These are phyloP conservation scores for Agrochola litura DNA, from an alignment of 2,888 invertebrate genomes.

Conservation along the genomic window DNA sequence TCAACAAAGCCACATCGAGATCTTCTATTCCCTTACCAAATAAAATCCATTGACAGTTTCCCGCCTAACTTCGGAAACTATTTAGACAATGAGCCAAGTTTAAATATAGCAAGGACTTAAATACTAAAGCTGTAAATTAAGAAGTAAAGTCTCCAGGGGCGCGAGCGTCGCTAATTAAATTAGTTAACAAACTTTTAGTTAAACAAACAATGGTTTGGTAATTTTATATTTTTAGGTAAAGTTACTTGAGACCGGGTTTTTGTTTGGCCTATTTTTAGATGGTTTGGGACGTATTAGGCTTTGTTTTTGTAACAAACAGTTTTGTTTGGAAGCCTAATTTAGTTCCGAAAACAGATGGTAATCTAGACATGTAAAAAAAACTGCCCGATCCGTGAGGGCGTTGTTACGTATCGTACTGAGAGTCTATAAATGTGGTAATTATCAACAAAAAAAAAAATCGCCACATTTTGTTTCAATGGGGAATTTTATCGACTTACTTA, in stretches of 20 bases:
- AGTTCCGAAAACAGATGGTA: too few relatives aligned
- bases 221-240: constrained; percentile 42
- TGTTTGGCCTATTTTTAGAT: constrained; percentile 18
- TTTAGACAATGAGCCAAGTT: constrained; percentile 28
- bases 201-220: constrained; percentile 42
- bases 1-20: not conserved
- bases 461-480: too few relatives aligned
- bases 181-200: constrained; percentile 50
- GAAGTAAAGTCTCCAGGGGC: constrained; percentile 35
- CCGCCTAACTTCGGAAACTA: constrained; percentile 27
- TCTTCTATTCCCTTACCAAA: not conserved
- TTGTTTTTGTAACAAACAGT: constrained; percentile 10
- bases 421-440: too few relatives aligned
- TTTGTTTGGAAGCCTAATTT: not conserved
- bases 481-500: too few relatives aligned
- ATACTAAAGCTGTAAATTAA: constrained; percentile 46
- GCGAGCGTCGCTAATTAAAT: constrained; percentile 50
- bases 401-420: too few relatives aligned
- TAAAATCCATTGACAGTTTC: constrained; percentile 24
- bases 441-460: too few relatives aligned
- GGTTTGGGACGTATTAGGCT: not conserved
- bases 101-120: constrained; percentile 33
- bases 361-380: not conserved
- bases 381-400: too few relatives aligned
- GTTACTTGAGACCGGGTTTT: not conserved